phyloP scores from a whole-genome alignment of 2,888 invertebrate genomes.

The Latrodectus elegans region DNA sequence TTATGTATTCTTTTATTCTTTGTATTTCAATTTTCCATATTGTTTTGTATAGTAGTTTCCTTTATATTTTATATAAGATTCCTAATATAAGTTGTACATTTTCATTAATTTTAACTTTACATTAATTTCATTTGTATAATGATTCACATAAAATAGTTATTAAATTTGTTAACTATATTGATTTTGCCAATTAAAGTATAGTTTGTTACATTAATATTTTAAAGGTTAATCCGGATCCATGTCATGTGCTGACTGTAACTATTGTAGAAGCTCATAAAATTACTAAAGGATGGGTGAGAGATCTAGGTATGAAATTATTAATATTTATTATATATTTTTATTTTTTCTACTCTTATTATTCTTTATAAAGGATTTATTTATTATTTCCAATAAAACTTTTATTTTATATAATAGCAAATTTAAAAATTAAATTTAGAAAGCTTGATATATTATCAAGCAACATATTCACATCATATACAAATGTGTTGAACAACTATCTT shows the following conservation, averaged over 20 bases:
- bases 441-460: no score
- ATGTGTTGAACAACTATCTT: no score
- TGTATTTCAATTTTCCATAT: not conserved
- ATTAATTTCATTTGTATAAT: not conserved
- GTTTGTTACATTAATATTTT: slow-evolving; percentile 21
- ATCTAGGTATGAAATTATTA: slow-evolving; percentile 73
- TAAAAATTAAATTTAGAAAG: no score
- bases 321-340: not conserved
- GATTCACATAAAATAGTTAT: not conserved
- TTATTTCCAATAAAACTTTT: no score
- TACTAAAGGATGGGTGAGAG: slow-evolving; percentile 74
- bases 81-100: no score
- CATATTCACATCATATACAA: no score
- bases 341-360: no score
- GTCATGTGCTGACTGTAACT: slow-evolving; percentile 74
- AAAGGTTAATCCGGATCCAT: slow-evolving; percentile 75
- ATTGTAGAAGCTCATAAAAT: slow-evolving; percentile 74
- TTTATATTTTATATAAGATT: no score
- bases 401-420: no score
- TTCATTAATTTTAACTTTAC: not conserved
- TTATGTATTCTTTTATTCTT: no score
- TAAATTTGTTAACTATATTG: not conserved
- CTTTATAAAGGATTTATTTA: no score
- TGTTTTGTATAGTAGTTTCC: not conserved
- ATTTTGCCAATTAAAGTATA: not conserved